These are phyloP conservation scores for Sula dactylatra DNA, from an alignment of 2,113 vertebrate genomes.

Conservation along the genomic window DNA sequence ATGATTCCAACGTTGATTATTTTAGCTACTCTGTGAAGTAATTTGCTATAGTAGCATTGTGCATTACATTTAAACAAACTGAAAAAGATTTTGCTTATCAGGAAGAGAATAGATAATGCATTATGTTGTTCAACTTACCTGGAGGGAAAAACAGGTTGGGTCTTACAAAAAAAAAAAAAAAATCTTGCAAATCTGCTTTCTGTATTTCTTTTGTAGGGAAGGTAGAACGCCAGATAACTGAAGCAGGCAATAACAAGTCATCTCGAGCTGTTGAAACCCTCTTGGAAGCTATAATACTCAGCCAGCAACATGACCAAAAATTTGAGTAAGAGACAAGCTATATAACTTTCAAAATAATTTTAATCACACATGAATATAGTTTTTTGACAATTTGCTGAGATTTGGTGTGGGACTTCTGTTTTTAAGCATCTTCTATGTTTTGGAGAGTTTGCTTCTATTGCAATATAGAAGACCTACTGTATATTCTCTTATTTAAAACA, in stretches of 20 bases:
- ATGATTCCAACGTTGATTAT: neutral
- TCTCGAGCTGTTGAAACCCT: conserved; percentile 66
- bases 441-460: neutral
- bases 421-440: neutral
- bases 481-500: neutral
- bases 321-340: conserved; percentile 72
- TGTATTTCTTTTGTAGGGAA: conserved; percentile 70
- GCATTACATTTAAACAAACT: neutral
- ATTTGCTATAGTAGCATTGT: neutral
- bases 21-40: neutral
- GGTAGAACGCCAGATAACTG: conserved; percentile 70
- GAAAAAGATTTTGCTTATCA: neutral
- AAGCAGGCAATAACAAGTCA: conserved; percentile 38
- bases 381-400: neutral
- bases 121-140: neutral
- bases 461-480: neutral
- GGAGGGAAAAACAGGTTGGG: neutral
- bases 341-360: neutral
- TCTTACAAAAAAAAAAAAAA: neutral
- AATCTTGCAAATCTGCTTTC: neutral
- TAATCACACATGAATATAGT: neutral
- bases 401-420: neutral
- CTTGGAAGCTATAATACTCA: conserved; percentile 74
- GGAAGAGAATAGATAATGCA: neutral
- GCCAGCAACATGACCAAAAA: conserved; percentile 75